Conservation (phyloP, 2,113 vertebrate genomes). For the Ptilonorhynchus violaceus region DNA sequence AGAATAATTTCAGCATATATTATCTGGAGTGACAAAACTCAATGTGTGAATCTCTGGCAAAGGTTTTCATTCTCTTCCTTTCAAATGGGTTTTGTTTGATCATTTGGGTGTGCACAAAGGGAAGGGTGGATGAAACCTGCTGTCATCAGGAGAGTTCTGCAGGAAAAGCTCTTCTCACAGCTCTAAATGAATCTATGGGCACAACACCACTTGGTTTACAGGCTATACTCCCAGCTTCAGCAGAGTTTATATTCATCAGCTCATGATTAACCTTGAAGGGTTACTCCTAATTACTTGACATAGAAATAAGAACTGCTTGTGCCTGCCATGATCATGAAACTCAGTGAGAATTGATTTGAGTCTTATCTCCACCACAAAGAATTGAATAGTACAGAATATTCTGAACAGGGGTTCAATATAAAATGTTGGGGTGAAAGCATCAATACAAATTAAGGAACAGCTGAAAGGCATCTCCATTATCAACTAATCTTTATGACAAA, state of each 20-base stretch:
- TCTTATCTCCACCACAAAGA: not conserved
- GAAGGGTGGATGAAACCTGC: not conserved
- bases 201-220: not conserved
- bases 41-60: fast-evolving
- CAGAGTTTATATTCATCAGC: not conserved
- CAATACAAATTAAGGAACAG: not conserved
- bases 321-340: not conserved
- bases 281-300: not conserved
- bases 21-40: not conserved
- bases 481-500: not conserved
- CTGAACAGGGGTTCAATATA: not conserved
- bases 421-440: not conserved
- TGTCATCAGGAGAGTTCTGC: not conserved
- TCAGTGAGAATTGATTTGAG: not conserved
- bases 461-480: not conserved
- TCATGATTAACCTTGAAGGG: not conserved
- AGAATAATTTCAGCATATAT: not conserved
- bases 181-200: not conserved
- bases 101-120: not conserved
- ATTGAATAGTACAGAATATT: not conserved
- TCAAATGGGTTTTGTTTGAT: not conserved
- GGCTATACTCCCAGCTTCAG: not conserved
- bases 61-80: not conserved
- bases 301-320: not conserved
- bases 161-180: not conserved